These are phyloP conservation scores for Theodoxus fluviatilis DNA, from an alignment of 2,888 invertebrate genomes.

Conservation along the genomic window DNA sequence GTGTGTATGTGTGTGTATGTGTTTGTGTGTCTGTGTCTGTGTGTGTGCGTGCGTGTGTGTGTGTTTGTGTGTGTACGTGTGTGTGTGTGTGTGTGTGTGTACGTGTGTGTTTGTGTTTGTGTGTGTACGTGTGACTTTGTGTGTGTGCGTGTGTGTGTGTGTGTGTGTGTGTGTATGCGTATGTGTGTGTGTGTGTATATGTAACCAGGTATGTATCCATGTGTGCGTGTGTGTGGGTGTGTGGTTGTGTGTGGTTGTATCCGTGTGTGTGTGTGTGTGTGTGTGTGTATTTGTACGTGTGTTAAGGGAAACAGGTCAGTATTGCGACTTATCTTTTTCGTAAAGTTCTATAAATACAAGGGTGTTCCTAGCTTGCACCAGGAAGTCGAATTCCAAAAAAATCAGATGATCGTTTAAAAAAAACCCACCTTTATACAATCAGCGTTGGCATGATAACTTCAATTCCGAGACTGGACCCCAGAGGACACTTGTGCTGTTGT, in stretches of 20 bases:
- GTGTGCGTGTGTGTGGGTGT: not conserved
- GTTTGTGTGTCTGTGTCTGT: not conserved
- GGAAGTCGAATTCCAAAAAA: no score
- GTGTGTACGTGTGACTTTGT: not conserved
- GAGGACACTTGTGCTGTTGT: no score
- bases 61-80: not conserved
- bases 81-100: not conserved
- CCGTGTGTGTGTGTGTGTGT: not conserved
- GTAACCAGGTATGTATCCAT: not conserved
- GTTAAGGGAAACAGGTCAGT: no score
- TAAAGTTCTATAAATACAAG: no score
- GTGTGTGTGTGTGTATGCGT: constrained; percentile 13
- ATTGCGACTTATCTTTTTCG: no score
- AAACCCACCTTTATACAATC: no score
- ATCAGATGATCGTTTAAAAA: no score
- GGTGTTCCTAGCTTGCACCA: no score
- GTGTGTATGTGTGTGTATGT: not conserved
- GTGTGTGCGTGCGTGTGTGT: not conserved
- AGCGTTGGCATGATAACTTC: no score
- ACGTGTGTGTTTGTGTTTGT: not conserved
- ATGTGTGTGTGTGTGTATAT: not conserved
- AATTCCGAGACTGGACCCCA: no score
- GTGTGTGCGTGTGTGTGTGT: constrained; percentile 15
- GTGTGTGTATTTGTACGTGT: not conserved
- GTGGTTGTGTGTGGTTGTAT: constrained; percentile 5